Evolutionary conservation across 2,113 vertebrate species (phyloP).

Genomic region (Progne subis): DNA sequence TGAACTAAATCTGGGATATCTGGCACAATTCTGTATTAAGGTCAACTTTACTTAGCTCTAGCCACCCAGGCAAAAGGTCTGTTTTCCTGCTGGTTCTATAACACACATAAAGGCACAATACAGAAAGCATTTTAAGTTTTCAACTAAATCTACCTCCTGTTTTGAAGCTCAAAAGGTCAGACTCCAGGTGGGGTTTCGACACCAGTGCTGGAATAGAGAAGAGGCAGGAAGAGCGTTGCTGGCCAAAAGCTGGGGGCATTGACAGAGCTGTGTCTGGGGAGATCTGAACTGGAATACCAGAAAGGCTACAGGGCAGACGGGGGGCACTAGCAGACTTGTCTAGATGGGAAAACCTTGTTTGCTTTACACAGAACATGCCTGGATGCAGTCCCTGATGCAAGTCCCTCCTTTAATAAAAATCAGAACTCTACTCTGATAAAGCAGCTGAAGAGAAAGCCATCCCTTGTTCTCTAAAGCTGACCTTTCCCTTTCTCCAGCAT

Average conservation of each 20-base stretch:
- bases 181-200: neutral
- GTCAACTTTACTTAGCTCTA: conserved; percentile 33
- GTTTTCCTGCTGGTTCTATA: conserved; percentile 3
- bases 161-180: conserved; percentile 45
- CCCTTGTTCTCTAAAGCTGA: conserved; percentile 50
- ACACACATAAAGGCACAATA: neutral
- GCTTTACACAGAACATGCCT: neutral
- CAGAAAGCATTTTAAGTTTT: neutral
- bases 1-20: conserved; percentile 17
- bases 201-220: neutral
- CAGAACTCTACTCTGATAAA: conserved; percentile 1
- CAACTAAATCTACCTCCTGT: conserved; percentile 13
- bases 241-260: neutral
- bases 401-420: conserved; percentile 18
- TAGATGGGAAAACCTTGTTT: neutral
- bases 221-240: neutral
- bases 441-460: conserved; percentile 19
- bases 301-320: neutral
- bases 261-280: neutral
- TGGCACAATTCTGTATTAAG: conserved; percentile 29
- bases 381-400: neutral
- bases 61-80: neutral
- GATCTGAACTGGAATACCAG: neutral
- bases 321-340: neutral
- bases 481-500: neutral